Conservation (phyloP, 2,797 vertebrate genomes). For the Acanthurus leucopareius region DNA sequence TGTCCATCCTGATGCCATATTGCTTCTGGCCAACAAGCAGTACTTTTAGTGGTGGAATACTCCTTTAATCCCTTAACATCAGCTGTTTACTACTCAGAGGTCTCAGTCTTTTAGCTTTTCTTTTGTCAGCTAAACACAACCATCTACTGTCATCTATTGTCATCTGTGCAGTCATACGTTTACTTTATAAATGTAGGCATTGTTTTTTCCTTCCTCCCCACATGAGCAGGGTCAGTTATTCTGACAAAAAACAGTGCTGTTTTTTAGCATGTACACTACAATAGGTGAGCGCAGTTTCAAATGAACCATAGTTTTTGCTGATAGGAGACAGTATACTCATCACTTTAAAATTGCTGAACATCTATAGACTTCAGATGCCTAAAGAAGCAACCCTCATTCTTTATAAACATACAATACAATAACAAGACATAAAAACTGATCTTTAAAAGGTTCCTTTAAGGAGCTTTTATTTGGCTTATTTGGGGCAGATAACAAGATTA, state of each 20-base stretch:
- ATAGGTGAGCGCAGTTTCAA: not conserved
- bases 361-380: not conserved
- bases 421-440: not conserved
- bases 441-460: not conserved
- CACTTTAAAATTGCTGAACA: not conserved
- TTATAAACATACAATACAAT: too few species aligned
- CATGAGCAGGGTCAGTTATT: not conserved
- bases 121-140: conserved; percentile 5
- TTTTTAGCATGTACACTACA: not conserved
- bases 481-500: not conserved
- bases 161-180: not conserved
- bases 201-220: not conserved
- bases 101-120: conserved; percentile 12
- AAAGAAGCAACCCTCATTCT: not conserved
- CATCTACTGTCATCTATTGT: not conserved
- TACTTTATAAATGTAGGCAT: not conserved
- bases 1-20: too few species aligned
- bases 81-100: not conserved
- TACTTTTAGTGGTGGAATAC: too few species aligned
- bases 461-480: not conserved
- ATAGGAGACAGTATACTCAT: not conserved
- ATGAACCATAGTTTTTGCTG: not conserved
- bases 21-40: too few species aligned
- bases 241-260: not conserved
- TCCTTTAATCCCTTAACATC: not conserved